phyloP scores from a whole-genome alignment of 2,113 vertebrate genomes.

The Todiramphus chloris region DNA sequence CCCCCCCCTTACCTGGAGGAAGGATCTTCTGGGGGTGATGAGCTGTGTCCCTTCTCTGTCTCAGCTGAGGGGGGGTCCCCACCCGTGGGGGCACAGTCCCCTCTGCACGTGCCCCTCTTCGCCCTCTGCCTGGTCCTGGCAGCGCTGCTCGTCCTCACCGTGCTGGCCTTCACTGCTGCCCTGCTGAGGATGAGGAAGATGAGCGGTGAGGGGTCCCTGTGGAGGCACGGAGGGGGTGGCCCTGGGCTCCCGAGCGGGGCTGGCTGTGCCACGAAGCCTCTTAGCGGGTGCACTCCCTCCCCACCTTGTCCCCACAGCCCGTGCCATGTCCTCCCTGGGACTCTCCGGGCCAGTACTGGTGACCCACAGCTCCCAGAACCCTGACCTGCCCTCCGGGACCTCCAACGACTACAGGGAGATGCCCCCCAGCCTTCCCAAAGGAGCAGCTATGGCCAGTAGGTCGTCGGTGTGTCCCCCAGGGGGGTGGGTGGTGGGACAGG shows the following conservation, averaged over 20 bases:
- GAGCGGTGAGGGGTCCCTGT: slow-evolving; percentile 21
- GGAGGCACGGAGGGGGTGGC: neutral
- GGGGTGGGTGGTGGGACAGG: neutral
- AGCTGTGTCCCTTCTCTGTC: neutral
- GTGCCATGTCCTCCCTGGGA: neutral
- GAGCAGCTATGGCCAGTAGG: slow-evolving; percentile 50
- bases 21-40: neutral
- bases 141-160: slow-evolving; percentile 42
- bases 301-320: neutral
- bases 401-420: slow-evolving; percentile 53
- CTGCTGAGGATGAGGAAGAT: slow-evolving; percentile 60
- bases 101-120: neutral
- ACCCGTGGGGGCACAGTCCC: rapidly evolving
- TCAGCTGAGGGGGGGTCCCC: neutral
- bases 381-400: rapidly evolving
- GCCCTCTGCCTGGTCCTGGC: slow-evolving; percentile 53
- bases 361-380: neutral
- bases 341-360: neutral
- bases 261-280: rapidly evolving
- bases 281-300: neutral
- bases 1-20: neutral
- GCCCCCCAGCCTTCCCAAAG: slow-evolving; percentile 48
- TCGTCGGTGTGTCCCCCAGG: neutral
- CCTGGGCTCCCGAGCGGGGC: neutral
- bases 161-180: neutral